These are phyloP conservation scores for Sylvicapra grimmia DNA, from an alignment of 2,113 vertebrate genomes.

Conservation along the genomic window DNA sequence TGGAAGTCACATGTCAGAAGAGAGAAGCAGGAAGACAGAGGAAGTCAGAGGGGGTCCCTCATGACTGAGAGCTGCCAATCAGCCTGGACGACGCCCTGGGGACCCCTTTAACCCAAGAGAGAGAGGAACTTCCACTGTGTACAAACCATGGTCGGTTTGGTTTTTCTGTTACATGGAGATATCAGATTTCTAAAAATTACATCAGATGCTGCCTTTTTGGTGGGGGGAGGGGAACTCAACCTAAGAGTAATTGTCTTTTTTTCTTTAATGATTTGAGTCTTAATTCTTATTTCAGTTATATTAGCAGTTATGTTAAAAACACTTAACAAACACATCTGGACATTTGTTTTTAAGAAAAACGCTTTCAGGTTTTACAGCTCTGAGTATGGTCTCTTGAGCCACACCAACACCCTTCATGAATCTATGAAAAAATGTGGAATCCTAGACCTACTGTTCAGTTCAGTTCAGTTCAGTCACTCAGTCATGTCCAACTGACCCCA, in stretches of 20 bases:
- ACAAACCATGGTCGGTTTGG: neutral
- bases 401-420: no score
- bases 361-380: neutral
- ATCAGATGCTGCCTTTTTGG: neutral
- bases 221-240: neutral
- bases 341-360: neutral
- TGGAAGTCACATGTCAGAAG: neutral
- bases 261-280: neutral
- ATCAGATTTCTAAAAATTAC: neutral
- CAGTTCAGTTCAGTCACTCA: no score
- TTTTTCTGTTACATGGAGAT: neutral
- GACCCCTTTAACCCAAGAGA: neutral
- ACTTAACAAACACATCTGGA: neutral
- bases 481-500: no score
- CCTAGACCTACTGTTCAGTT: neutral
- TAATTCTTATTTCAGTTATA: neutral
- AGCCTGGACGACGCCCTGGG: neutral
- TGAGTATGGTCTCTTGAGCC: neutral
- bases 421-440: neutral
- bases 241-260: neutral
- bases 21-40: neutral
- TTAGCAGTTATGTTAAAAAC: neutral
- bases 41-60: neutral
- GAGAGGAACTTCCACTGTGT: neutral
- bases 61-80: neutral